A percentile compares a stretch with the other conserved stretches of the same genome.
These are phyloP conservation scores for Falco columbarius DNA, from an alignment of 2,797 vertebrate genomes.

Conservation along the genomic window DNA sequence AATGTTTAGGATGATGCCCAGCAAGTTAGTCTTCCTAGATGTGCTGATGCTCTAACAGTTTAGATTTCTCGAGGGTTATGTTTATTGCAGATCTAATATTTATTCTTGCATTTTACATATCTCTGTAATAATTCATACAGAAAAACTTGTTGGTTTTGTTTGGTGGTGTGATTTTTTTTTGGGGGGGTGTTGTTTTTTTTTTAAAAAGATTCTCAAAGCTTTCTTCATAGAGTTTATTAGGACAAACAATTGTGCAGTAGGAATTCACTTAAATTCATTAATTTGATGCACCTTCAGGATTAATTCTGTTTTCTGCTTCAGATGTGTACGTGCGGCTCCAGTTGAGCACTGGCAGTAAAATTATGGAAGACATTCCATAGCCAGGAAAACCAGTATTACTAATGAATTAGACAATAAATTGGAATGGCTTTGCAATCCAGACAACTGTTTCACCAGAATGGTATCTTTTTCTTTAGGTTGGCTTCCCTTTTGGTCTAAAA, in stretches of 20 bases:
- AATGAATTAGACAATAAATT: background rate
- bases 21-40: background rate
- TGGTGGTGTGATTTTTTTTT: no score
- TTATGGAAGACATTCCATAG: background rate
- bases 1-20: background rate
- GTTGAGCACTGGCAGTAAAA: background rate
- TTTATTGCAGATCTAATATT: background rate
- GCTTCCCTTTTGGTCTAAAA: background rate
- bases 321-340: background rate
- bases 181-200: background rate
- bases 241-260: background rate
- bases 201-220: background rate
- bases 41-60: background rate
- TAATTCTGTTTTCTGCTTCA: background rate
- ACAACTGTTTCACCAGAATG: background rate
- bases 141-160: background rate
- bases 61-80: background rate
- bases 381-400: background rate
- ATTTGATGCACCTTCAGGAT: background rate
- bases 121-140: background rate
- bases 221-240: background rate
- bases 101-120: background rate
- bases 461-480: background rate
- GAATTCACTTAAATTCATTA: background rate
- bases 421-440: background rate